A percentile compares a stretch with the other conserved stretches of the same genome.
Conservation (phyloP, 2,113 vertebrate genomes). For the Mus spicilegus region DNA sequence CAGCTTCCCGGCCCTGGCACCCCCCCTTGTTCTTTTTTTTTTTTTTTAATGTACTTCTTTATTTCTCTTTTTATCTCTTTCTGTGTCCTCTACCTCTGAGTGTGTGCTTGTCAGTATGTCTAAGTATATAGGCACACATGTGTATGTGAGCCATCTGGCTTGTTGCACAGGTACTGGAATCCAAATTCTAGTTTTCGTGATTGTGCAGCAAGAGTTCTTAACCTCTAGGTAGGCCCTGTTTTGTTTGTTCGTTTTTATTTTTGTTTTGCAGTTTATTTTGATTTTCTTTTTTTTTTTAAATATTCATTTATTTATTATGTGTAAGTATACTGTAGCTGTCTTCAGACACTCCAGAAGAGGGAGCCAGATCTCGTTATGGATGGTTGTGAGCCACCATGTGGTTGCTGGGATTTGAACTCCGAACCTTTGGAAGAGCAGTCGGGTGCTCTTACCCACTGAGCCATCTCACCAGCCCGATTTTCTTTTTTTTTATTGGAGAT, state of each 20-base stretch:
- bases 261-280: background rate
- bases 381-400: too few relatives aligned
- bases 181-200: background rate
- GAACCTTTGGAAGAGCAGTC: too few relatives aligned
- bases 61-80: background rate
- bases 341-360: too few relatives aligned
- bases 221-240: background rate
- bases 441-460: too few relatives aligned
- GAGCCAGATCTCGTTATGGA: too few relatives aligned
- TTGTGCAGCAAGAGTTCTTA: background rate
- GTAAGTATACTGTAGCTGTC: too few relatives aligned
- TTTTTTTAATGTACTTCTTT: constrained; percentile 5
- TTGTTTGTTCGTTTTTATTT: background rate
- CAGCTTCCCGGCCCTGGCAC: too few relatives aligned
- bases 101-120: background rate
- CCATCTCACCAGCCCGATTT: too few relatives aligned
- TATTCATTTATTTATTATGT: too few relatives aligned
- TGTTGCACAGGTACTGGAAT: background rate
- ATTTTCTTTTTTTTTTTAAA: background rate
- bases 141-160: background rate
- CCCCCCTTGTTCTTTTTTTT: background rate
- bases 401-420: too few relatives aligned
- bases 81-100: background rate
- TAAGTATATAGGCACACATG: background rate
- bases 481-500: too few relatives aligned